These are phyloP conservation scores for Gallinago undulata DNA, from an alignment of 2,113 vertebrate genomes.

Conservation along the genomic window DNA sequence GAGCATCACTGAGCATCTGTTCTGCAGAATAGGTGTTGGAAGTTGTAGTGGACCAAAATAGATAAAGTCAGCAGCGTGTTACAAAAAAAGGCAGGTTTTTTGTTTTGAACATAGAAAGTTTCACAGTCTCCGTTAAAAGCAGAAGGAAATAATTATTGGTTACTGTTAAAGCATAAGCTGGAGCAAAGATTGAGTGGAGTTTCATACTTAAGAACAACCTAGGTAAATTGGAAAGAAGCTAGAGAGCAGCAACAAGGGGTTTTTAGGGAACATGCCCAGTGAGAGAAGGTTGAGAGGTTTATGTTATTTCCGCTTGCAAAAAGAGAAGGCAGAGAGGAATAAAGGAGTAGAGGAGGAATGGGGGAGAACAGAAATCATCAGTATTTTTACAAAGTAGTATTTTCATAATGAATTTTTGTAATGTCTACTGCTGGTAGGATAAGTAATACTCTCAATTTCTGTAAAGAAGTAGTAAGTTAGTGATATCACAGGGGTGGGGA, in stretches of 20 bases:
- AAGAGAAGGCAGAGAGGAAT: background rate
- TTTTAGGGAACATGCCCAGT: background rate
- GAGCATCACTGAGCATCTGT: background rate
- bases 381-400: background rate
- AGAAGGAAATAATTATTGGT: background rate
- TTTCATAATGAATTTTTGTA: background rate
- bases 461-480: background rate
- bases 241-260: background rate
- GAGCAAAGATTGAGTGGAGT: background rate
- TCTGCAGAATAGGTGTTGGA: background rate
- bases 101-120: background rate
- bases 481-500: accelerated
- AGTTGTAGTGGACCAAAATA: slow-evolving; percentile 12
- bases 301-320: background rate
- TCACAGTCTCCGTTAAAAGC: background rate
- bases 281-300: background rate
- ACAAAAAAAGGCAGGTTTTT: background rate
- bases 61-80: background rate
- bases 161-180: background rate
- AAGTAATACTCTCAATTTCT: background rate
- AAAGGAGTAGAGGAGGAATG: background rate
- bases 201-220: background rate
- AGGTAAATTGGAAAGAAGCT: background rate
- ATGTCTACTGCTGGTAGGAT: background rate
- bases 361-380: background rate